Evolutionary conservation across 2,113 vertebrate species (phyloP).

Genomic region (Barbus barbus): DNA sequence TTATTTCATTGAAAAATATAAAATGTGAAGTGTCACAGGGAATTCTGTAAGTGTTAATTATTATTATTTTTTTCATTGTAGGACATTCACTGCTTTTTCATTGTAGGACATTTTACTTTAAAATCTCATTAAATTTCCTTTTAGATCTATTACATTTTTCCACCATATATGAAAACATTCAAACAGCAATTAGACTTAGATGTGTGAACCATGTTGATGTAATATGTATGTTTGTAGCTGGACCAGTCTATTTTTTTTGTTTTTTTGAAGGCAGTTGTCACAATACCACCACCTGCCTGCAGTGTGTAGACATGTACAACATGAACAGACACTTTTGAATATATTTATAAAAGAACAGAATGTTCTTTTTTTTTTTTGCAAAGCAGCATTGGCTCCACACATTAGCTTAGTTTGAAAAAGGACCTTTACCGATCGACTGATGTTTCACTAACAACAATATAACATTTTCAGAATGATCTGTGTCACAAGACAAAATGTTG

Average conservation of each 20-base stretch:
- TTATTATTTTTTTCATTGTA: background rate
- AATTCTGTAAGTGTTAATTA: no score
- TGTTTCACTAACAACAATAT: background rate
- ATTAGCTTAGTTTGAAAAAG: background rate
- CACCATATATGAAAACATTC: background rate
- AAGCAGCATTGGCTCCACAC: background rate
- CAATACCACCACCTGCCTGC: constrained; percentile 6
- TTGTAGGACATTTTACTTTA: no score
- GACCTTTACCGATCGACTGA: background rate
- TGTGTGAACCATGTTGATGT: background rate
- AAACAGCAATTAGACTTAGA: background rate
- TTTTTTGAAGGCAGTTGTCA: background rate
- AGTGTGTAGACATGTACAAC: background rate
- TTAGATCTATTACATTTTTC: no score
- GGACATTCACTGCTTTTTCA: background rate
- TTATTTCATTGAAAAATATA: background rate
- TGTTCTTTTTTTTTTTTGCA: background rate
- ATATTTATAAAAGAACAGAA: background rate
- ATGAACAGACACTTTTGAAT: background rate
- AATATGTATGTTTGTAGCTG: background rate
- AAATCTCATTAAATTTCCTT: no score
- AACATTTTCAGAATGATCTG: background rate
- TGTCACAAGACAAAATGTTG: background rate
- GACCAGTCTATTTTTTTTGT: background rate
- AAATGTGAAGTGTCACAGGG: background rate